Conservation (phyloP, 2,888 invertebrate genomes). For the Timandra comae region DNA sequence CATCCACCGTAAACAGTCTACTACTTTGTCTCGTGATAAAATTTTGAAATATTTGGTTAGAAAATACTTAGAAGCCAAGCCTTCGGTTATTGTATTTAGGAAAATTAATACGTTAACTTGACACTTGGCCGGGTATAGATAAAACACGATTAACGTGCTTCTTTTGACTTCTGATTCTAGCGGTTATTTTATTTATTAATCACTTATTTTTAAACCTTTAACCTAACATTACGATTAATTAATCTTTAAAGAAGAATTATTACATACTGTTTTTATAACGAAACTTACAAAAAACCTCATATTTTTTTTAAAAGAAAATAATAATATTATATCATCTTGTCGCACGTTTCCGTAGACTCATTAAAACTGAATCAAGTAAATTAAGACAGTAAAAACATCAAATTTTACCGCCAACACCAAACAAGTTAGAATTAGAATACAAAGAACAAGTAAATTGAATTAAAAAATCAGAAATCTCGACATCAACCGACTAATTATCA, state of each 20-base stretch:
- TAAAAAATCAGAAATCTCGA: slow-evolving; percentile 35
- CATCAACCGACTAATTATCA: slow-evolving; percentile 49
- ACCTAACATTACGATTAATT: background rate
- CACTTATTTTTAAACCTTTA: slow-evolving; percentile 1
- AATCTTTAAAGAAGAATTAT: no score
- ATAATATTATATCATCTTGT: slow-evolving; percentile 8
- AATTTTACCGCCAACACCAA: slow-evolving; percentile 24
- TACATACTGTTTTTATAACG: no score
- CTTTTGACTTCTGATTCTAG: no score
- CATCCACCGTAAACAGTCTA: slow-evolving; percentile 19
- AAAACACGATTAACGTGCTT: slow-evolving; percentile 11
- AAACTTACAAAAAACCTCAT: no score
- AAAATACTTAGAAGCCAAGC: slow-evolving; percentile 7
- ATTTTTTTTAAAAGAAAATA: no score
- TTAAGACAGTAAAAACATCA: slow-evolving; percentile 21
- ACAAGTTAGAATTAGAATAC: slow-evolving; percentile 27
- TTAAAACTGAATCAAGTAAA: slow-evolving; percentile 10
- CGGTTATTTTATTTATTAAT: background rate
- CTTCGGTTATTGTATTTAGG: slow-evolving; percentile 3
- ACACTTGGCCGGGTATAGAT: slow-evolving; percentile 12
- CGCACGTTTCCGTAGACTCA: no score
- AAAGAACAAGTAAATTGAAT: slow-evolving; percentile 31
- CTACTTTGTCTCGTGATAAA: slow-evolving; percentile 25
- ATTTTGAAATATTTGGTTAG: slow-evolving; percentile 15
- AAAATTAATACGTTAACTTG: slow-evolving; percentile 15